Percentiles rank a stretch among this genome's conserved stretches.
Evolutionary conservation across 2,797 vertebrate genomes (phyloP).

Genomic region (Muscicapa striata): DNA sequence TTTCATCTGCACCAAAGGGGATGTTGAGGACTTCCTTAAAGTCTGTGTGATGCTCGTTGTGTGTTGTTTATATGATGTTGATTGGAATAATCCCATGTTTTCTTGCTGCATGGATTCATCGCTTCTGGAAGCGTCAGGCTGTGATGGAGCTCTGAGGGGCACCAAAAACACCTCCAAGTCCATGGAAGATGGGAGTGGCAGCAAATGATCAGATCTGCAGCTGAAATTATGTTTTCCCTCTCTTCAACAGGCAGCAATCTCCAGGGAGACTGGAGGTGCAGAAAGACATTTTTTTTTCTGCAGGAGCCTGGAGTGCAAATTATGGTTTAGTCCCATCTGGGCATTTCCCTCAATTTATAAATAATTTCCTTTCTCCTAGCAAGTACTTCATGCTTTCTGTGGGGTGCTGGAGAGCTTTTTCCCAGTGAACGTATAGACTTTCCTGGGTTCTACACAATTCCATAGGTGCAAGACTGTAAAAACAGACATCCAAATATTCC

Average conservation of each 20-base stretch:
- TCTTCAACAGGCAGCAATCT: background rate
- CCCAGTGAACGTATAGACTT: background rate
- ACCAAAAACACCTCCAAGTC: background rate
- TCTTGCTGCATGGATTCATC: background rate
- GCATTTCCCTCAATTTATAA: background rate
- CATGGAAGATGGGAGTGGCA: background rate
- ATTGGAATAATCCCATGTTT: background rate
- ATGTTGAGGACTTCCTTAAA: background rate
- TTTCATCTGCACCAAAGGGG: background rate
- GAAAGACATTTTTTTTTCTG: background rate
- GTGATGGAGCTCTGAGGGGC: background rate
- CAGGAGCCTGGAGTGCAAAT: background rate
- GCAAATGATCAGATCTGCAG: background rate
- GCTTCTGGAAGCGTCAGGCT: background rate
- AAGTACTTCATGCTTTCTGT: background rate
- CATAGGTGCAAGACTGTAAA: background rate
- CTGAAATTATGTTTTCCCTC: background rate
- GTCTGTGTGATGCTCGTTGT: background rate
- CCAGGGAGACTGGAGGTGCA: background rate
- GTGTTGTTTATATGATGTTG: rapidly evolving
- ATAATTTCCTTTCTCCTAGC: background rate
- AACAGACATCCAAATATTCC: background rate
- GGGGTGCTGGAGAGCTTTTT: background rate
- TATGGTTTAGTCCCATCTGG: background rate
- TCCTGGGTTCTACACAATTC: background rate